phyloP scores from a whole-genome alignment of 2,113 vertebrate species.

The Prinia subflava region DNA sequence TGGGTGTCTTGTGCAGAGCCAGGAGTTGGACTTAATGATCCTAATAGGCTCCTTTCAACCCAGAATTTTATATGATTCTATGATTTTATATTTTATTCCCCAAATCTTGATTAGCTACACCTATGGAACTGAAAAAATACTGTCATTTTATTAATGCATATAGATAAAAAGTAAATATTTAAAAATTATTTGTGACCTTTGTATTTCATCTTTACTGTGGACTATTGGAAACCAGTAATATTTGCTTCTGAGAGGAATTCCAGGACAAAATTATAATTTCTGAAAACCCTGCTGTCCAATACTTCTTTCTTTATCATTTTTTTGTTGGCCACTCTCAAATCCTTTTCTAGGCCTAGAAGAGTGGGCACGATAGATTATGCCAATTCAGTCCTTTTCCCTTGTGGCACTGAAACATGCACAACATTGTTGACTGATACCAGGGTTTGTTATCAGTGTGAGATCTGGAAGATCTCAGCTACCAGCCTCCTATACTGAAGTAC shows the following conservation, averaged over 20 bases:
- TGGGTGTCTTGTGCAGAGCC: not conserved
- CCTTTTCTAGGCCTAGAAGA: not conserved
- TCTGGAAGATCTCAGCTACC: not conserved
- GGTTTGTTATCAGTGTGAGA: not conserved
- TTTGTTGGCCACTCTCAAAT: slow-evolving; percentile 19
- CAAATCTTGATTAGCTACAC: not conserved
- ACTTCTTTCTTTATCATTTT: not conserved
- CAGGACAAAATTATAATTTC: not conserved
- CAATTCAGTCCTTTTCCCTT: not conserved
- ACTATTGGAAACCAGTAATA: not conserved
- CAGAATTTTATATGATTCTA: not conserved
- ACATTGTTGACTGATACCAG: not conserved
- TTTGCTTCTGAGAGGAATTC: not conserved
- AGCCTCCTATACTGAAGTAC: not conserved
- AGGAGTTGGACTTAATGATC: not conserved
- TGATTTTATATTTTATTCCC: not conserved
- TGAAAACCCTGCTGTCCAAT: not conserved
- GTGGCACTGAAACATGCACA: not conserved
- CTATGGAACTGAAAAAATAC: not conserved
- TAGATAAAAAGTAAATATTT: not conserved
- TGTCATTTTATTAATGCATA: not conserved
- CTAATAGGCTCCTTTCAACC: not conserved
- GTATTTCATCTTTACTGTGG: not conserved
- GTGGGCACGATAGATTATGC: not conserved
- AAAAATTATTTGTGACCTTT: not conserved